A percentile compares a stretch with the other conserved stretches of the same genome.
Evolutionary conservation across 2,797 vertebrate species (phyloP).

Genomic region (Rhabdophis nuchalis): DNA sequence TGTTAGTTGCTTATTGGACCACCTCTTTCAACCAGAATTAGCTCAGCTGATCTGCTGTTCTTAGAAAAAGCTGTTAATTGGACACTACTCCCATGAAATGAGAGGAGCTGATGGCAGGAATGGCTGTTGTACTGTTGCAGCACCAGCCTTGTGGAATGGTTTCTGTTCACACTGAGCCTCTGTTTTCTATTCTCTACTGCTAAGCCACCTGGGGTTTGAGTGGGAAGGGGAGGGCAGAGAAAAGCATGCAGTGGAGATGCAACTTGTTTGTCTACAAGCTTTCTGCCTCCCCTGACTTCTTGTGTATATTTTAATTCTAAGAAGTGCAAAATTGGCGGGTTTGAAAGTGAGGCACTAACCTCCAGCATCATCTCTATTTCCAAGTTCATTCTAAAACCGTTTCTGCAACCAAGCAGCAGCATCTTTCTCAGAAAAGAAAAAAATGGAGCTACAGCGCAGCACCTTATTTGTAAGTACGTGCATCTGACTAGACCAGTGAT

Average conservation of each 20-base stretch:
- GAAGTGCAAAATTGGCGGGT: neutral
- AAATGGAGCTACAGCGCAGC: neutral
- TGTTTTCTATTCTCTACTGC: neutral
- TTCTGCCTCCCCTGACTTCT: neutral
- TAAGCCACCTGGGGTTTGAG: neutral
- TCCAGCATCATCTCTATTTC: neutral
- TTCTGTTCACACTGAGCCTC: neutral
- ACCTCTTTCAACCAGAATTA: neutral
- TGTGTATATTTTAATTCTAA: neutral
- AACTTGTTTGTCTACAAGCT: neutral
- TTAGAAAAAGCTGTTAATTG: neutral
- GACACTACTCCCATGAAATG: neutral
- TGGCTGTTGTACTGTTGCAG: neutral
- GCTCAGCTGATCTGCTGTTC: neutral
- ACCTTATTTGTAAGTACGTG: neutral
- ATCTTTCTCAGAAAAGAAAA: neutral
- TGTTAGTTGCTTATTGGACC: neutral
- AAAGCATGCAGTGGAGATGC: neutral
- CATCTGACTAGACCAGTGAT: neutral
- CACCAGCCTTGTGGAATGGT: neutral
- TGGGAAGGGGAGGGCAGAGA: neutral
- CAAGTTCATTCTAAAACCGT: neutral
- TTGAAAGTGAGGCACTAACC: neutral
- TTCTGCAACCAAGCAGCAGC: neutral
- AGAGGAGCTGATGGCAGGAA: neutral